Base-by-base conservation (phyloP, 2,888 invertebrate genomes). In the Tanytarsus gracilentus region DNA sequence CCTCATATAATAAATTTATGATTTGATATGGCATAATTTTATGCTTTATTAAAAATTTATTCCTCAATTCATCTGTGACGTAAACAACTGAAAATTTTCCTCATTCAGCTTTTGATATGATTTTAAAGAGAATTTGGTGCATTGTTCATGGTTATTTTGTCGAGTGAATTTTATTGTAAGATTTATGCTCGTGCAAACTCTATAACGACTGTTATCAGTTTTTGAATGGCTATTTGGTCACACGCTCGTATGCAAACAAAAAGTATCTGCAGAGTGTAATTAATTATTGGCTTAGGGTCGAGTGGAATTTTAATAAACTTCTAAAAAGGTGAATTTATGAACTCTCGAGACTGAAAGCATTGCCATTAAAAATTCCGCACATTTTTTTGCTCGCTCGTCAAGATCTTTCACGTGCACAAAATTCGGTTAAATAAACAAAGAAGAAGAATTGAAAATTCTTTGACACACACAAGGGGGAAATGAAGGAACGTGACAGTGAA, bases 21-120 rank as follows among this genome's bases (percentile, higher is more conserved):
- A 58, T 58, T 58, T 44, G 44, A 58, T 58, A 58, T 58, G 58
- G 58, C 44, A 58, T 48, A 58, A 58, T 58, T 58, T 58, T 29
- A 58, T 48, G 48, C 26, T 39, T 58, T 48, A 58, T 58, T 58
- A 44, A 48, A 44, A 48, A 58, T 58, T 55, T 48, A 48, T 58
- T 36, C 36, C 21, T 23, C 26, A 36, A 16, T 27, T 33, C 36
- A 23, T 26, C n/a, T 51, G 51, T 51, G 51, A 51, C 51, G 51
- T 11, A 30, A 30, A 30, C 30, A 8, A 8, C 6, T 30, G 30
- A 30, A 8, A 8, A 8, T n/a, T n/a, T n/a, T n/a, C n/a, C n/a
- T n/a, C n/a, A n/a, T n/a, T n/a, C n/a, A n/a, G n/a, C n/a, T n/a
- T n/a, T n/a, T n/a, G n/a, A n/a, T n/a, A n/a, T n/a, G n/a, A n/a